Conservation (phyloP, 2,888 invertebrate species). For the Automeris io region DNA sequence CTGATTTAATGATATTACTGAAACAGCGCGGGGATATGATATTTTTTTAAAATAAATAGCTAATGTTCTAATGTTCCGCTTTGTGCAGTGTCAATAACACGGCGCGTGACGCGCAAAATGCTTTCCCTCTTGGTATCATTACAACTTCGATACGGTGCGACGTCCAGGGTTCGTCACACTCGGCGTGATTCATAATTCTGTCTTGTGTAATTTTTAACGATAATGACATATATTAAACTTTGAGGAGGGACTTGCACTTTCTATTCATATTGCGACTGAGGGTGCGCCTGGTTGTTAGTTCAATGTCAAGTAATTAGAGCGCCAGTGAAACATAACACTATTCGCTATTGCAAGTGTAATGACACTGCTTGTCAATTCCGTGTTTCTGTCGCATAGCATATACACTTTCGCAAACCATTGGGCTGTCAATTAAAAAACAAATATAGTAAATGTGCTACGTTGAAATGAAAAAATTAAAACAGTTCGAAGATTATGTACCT, state of each 20-base stretch:
- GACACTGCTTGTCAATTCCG: slow-evolving; percentile 41
- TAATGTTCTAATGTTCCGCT: slow-evolving; percentile 53
- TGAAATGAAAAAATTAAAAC: no score
- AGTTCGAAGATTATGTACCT: no score
- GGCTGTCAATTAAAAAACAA: no score
- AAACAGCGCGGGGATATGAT: no score
- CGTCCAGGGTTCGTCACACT: slow-evolving; percentile 31
- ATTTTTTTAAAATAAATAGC: background rate
- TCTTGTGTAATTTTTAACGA: slow-evolving; percentile 28
- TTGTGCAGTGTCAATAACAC: slow-evolving; percentile 54
- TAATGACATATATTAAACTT: slow-evolving; percentile 12
- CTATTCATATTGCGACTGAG: slow-evolving; percentile 37
- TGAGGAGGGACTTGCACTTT: slow-evolving; percentile 44
- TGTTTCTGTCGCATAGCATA: slow-evolving; percentile 40
- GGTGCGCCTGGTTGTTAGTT: slow-evolving; percentile 32
- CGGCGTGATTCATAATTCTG: slow-evolving; percentile 28
- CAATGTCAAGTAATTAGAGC: slow-evolving; percentile 42
- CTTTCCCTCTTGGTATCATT: slow-evolving; percentile 53
- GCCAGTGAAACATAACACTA: slow-evolving; percentile 48
- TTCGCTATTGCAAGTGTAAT: slow-evolving; percentile 47
- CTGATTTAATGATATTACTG: no score
- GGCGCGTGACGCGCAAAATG: slow-evolving; percentile 51
- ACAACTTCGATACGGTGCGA: background rate
- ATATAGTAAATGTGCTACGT: no score
- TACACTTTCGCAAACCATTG: slow-evolving; percentile 18